Base-by-base conservation (phyloP, 2,797 vertebrate genomes). In the Eupleurogrammus muticus region DNA sequence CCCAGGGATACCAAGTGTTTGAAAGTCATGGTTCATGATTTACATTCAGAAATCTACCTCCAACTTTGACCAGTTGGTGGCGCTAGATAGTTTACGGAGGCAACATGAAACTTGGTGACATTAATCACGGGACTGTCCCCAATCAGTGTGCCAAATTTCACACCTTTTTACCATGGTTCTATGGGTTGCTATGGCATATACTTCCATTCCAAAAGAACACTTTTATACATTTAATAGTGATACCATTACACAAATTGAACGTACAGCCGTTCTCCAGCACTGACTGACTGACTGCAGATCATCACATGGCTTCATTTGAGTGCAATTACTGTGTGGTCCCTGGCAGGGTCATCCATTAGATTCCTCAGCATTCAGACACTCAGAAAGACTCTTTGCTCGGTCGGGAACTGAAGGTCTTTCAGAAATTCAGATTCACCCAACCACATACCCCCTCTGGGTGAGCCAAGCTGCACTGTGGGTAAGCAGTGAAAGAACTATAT, bases 401-500 rank as follows among this genome's bases (percentile, higher is more conserved):
- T n/a, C 63, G 51, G n/a, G 46, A 75, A 82, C 70, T 54, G 36
- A 81, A 59, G 46, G 34, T 44, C 77, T 82, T 84, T 90, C 62
- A 84, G 70, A 81, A 56, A 79, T 65, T 79, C 67, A 44, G 46
- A 79, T 74, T 70, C 24, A 58, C 19, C 47, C 60, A 46, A 83
- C 73, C 50, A 20, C 75, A 75, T 34, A 67, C 46, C 62, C 75
- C 71, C 48, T 64, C 55, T 5, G 4, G 73, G 36, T 62, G 32
- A 60, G 28, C 28, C 52, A 19, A 53, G 47, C 61, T 56, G 48
- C 13, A n/a, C 42, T 71, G 5, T 32, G 64, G 50, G 28, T 28
- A n/a, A 49, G 63, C 61, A 48, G 66, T 80, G 80, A 90, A 91
- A 82, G 80, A 78, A 59, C 23, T 2, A 19, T 62, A 75, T 80